Base-by-base conservation (phyloP, 2,888 invertebrate genomes). In the Tanypteryx hageni region DNA sequence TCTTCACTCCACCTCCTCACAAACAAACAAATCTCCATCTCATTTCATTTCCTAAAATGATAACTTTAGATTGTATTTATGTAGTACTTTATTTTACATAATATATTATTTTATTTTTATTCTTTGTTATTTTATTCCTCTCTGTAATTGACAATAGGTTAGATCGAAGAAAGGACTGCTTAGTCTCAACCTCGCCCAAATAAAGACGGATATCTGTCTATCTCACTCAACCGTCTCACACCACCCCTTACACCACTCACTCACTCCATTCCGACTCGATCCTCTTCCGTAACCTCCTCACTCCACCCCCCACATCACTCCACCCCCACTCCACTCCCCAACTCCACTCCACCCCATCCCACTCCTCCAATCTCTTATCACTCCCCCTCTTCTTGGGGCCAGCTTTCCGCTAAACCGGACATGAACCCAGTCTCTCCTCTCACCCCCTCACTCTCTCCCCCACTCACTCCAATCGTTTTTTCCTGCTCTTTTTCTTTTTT, bases 361-460 rank as follows among this genome's bases (percentile, higher is more conserved):
- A 18, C 58, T 57, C 13, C 85, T n/a, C 22, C 85, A 31, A 16
- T 44, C 44, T 10, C 18, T 64, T n/a, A n/a, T 9, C 18, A 27
- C 13, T 0, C 82, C 82, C 27, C 31, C 82, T 7, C n/a, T 83
- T 14, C 83, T 83, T 44, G 44, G 56, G 56, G 83, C 83, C 64
- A 64, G 64, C n/a, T n/a, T 11, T n/a, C 82, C 27, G 86, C 86
- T 68, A 89, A 89, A 89, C 89, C 89, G 89, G 89, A 89, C 89
- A 89, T 89, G 64, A 64, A 89, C 89, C 64, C 89, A 89, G 61
- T 57, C 56, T 64, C 89, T 14, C 31, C 83, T 56, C n/a, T n/a
- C n/a, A 59, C 89, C 89, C 61, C 10, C 31, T 5, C 31, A 44
- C 82, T 11, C 82, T 44, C 81, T 22, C 81, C n/a, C 81, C 22